A percentile compares a stretch with the other conserved stretches of the same genome.
Evolutionary conservation across 2,113 vertebrate genomes (phyloP).

Genomic region (Melanerpes formicivorus): DNA sequence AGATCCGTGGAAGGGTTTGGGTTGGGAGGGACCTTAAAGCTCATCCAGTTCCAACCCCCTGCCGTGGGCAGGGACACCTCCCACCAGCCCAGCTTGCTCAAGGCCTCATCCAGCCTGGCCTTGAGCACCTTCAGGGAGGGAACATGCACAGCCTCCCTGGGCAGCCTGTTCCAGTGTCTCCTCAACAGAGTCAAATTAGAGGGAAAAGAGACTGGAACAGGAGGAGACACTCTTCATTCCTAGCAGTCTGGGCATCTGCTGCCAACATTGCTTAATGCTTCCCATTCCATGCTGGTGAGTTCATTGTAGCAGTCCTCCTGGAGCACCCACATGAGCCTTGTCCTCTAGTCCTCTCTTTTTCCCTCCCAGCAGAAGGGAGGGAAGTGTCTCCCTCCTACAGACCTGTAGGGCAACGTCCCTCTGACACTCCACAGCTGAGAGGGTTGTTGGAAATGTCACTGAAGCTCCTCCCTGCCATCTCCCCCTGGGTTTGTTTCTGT

Average conservation of each 20-base stretch:
- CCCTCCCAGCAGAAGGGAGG: background rate
- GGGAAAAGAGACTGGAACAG: background rate
- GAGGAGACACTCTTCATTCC: background rate
- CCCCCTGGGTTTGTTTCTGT: too few relatives aligned
- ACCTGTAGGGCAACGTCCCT: background rate
- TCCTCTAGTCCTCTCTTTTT: background rate
- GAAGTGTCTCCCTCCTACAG: background rate
- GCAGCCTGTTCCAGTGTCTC: too few relatives aligned
- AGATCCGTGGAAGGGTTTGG: too few relatives aligned
- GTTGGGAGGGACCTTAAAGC: too few relatives aligned
- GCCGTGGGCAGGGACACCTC: too few relatives aligned
- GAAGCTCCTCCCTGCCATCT: background rate
- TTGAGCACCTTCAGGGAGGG: too few relatives aligned
- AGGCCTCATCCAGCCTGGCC: too few relatives aligned
- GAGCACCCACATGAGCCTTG: background rate
- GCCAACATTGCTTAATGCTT: background rate
- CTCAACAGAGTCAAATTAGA: background rate
- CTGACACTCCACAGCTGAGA: background rate
- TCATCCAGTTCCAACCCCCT: too few relatives aligned
- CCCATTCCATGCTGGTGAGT: background rate
- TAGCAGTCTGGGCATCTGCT: background rate
- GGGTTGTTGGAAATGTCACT: background rate
- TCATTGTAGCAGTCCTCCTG: background rate
- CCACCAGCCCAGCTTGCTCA: too few relatives aligned
- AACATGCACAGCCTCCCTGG: too few relatives aligned